Evolutionary conservation across 1,140 invertebrate species (phyloP).

Genomic region (Melitaea cinxia): DNA sequence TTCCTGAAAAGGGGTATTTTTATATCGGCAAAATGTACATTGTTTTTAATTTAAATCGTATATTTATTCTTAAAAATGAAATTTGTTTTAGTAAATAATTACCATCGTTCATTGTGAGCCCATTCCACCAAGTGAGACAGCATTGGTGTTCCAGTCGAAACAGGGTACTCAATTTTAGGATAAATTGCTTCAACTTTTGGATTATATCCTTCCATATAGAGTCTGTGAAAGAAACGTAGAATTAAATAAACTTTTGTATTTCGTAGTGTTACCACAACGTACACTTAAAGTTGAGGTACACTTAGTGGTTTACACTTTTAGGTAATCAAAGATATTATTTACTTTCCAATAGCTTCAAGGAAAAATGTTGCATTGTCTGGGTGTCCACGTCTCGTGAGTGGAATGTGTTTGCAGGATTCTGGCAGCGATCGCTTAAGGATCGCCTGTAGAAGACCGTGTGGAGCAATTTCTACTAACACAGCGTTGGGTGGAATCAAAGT

Average conservation of each 20-base stretch:
- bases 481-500: conserved; percentile 86
- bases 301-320: no score
- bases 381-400: conserved; percentile 86
- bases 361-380: conserved; percentile 80
- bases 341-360: conserved; percentile 86
- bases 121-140: conserved; percentile 87
- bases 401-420: conserved; percentile 84
- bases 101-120: conserved; percentile 84
- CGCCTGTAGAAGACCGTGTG: conserved; percentile 83
- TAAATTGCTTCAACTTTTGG: conserved; percentile 84
- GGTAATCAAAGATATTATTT: conserved; percentile 38
- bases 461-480: conserved; percentile 86
- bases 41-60: no score
- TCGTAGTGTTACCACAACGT: no score
- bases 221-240: conserved; percentile 63
- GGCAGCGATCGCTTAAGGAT: conserved; percentile 57
- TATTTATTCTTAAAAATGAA: no score
- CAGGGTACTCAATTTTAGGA: conserved; percentile 86
- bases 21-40: background rate
- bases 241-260: no score
- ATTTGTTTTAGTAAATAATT: background rate
- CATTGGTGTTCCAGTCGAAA: conserved; percentile 87
- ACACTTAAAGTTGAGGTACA: no score
- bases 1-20: conserved; percentile 36
- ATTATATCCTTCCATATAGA: conserved; percentile 86